Evolutionary conservation across 1,140 invertebrate genomes (phyloP).

Genomic region (Branchinecta lindahli): DNA sequence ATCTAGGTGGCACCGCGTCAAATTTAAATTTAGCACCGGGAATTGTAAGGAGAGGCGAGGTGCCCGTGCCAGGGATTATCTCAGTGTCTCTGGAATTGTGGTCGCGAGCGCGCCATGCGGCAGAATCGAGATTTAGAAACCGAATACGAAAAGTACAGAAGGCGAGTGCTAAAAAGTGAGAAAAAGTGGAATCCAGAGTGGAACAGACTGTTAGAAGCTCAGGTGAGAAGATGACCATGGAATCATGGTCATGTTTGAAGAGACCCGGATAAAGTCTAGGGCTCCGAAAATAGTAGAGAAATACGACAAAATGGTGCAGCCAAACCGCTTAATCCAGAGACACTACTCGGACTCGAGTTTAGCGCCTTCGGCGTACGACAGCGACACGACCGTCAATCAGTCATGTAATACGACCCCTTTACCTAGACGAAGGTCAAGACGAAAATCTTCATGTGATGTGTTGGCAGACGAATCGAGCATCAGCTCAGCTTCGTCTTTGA

Average conservation of each 20-base stretch:
- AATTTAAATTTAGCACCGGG: conserved; percentile 8
- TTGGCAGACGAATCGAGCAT: not conserved
- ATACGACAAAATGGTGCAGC: not conserved
- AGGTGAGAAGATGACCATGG: not conserved
- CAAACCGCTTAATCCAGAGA: not conserved
- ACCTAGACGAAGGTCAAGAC: not conserved
- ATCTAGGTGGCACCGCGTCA: not conserved
- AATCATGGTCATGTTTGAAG: no score
- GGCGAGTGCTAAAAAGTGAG: not conserved
- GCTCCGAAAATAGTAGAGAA: not conserved
- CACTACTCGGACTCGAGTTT: conserved; percentile 2
- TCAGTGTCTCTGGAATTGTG: not conserved
- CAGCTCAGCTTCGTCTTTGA: not conserved
- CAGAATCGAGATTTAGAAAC: not conserved
- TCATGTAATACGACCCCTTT: not conserved
- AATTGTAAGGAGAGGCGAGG: not conserved
- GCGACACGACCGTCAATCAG: not conserved
- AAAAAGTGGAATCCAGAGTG: not conserved
- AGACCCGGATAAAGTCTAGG: not conserved
- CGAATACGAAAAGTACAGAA: conserved; percentile 5
- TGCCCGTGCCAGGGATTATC: not conserved
- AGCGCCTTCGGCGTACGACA: not conserved
- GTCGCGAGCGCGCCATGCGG: not conserved
- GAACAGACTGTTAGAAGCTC: not conserved
- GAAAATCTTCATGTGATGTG: not conserved